Evolutionary conservation across 1,140 invertebrate species (phyloP), one percentile per base, ranked within the genome.

Genomic region (Drosophila ananassae): DNA sequence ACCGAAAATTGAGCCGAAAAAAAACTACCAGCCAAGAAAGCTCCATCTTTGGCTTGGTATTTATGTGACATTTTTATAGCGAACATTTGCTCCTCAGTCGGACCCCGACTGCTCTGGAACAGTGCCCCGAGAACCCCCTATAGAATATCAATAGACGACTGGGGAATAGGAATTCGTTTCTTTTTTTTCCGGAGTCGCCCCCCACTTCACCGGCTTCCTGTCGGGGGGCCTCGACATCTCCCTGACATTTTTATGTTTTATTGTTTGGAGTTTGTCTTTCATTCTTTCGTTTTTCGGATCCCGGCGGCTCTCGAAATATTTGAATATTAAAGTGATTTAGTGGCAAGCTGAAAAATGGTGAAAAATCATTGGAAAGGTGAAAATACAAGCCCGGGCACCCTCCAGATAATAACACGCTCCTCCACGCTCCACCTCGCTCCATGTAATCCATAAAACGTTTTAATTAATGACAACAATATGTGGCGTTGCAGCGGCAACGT

Each of bases 391-490:
- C 17, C 28, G 10, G 10, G 1, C 32, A 32, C 32, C 22, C 3
- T 25, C 30, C 2, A 5, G 9, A 52, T 22, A 32, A 41, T 34
- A 54, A 64, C 52, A 55, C 52, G 60, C 53, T 32, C 13, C 54
- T 54, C 48, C 56, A 73, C 56, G 75, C 74, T 67, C 39, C 50
- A 59, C 39, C 71, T 68, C 59, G 72, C 83, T 51, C 66, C 76
- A 73, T 89, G 83, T 89, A 79, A 89, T 87, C 83, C 83, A 87
- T 87, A 89, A 87, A 87, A 87, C 83, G 83, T 89, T 87, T 87
- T 87, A 87, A 87, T 87, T 87, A 87, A 87, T 87, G 79, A 87
- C 83, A 83, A 89, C 83, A 87, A 87, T 87, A 83, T 87, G 83
- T 87, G 83, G 84, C 75, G 67, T 79, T 89, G 72, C 81, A 68